These are phyloP conservation scores for Seladonia tumulorum DNA, from an alignment of 2,888 invertebrate genomes.

Conservation along the genomic window DNA sequence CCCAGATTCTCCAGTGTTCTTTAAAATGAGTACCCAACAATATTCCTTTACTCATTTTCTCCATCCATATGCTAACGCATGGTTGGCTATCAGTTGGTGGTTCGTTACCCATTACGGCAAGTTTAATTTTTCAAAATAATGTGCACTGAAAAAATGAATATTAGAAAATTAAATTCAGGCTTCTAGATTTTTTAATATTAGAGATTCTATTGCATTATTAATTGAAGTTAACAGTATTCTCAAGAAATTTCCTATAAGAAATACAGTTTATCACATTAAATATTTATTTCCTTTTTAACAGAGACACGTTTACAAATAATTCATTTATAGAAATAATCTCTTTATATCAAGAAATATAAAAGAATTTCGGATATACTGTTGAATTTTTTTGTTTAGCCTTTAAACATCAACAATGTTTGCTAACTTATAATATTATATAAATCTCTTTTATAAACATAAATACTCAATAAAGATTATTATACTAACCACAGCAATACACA, in stretches of 20 bases:
- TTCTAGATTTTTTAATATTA: neutral
- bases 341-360: neutral
- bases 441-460: slow-evolving; percentile 4
- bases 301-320: slow-evolving; percentile 24
- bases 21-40: slow-evolving; percentile 88
- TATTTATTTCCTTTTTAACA: slow-evolving; percentile 12
- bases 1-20: slow-evolving; percentile 90
- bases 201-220: slow-evolving; percentile 5
- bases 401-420: neutral
- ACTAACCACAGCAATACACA: slow-evolving; percentile 60
- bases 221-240: neutral
- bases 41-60: slow-evolving; percentile 86
- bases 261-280: slow-evolving; percentile 4
- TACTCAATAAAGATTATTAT: slow-evolving; percentile 25
- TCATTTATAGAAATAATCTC: no score
- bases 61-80: slow-evolving; percentile 86
- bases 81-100: slow-evolving; percentile 78
- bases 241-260: neutral
- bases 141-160: slow-evolving; percentile 60
- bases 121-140: slow-evolving; percentile 55
- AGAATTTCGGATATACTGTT: neutral
- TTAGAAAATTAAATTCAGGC: slow-evolving; percentile 22
- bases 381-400: neutral
- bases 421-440: slow-evolving; percentile 19
- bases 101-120: slow-evolving; percentile 78